Conservation (phyloP, 1,140 invertebrate species). For the Drosophila paulistorum region DNA sequence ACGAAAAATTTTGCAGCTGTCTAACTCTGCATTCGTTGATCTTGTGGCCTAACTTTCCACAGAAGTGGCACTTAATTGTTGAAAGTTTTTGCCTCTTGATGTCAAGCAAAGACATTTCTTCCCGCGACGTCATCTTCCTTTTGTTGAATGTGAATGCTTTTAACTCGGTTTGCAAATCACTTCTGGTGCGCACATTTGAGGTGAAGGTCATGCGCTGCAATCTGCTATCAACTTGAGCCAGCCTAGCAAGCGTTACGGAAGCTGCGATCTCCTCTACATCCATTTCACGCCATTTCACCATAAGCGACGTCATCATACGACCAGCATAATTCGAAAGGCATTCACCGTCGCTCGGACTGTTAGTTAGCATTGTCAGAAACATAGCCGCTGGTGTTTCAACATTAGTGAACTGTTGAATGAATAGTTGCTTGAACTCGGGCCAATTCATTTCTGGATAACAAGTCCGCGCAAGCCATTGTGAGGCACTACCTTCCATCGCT, state of each 20-base stretch:
- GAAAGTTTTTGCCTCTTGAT: slow-evolving; percentile 18
- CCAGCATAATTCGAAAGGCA: slow-evolving; percentile 34
- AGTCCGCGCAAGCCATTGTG: slow-evolving; percentile 31
- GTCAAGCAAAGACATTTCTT: slow-evolving; percentile 28
- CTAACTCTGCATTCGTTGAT: slow-evolving; percentile 26
- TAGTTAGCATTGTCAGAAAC: slow-evolving; percentile 25
- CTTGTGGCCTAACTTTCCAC: slow-evolving; percentile 28
- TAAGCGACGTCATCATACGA: slow-evolving; percentile 33
- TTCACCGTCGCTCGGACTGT: slow-evolving; percentile 30
- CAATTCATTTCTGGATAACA: slow-evolving; percentile 26
- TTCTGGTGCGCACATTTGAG: slow-evolving; percentile 29
- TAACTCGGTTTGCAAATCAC: slow-evolving; percentile 26
- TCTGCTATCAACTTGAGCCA: slow-evolving; percentile 26
- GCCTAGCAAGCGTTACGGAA: slow-evolving; percentile 27
- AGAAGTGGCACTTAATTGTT: slow-evolving; percentile 31
- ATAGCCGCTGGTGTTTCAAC: slow-evolving; percentile 35
- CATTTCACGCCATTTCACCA: slow-evolving; percentile 29
- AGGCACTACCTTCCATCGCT: slow-evolving; percentile 28
- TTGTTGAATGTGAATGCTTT: slow-evolving; percentile 32
- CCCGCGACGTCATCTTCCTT: slow-evolving; percentile 26
- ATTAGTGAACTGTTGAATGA: slow-evolving; percentile 19
- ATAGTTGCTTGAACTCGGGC: slow-evolving; percentile 24
- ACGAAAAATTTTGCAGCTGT: slow-evolving; percentile 25
- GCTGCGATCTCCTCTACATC: slow-evolving; percentile 18
- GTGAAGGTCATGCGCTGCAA: slow-evolving; percentile 17